Conservation (phyloP, 2,797 vertebrate species). For the Catamblyrhynchus diadema region DNA sequence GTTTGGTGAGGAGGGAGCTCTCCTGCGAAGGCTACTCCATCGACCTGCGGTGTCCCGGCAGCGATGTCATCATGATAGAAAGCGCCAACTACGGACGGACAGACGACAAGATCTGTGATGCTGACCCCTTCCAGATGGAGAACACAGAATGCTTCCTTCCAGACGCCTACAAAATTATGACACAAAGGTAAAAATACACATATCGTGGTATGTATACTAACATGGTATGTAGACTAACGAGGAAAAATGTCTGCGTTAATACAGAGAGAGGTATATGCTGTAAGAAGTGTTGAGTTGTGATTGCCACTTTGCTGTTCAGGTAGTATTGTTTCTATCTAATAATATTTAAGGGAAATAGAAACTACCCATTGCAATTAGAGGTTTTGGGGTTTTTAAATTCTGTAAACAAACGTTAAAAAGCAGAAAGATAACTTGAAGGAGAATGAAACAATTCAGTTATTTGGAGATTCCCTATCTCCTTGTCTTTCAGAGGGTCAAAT, state of each 20-base stretch:
- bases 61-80: slow-evolving; percentile 99
- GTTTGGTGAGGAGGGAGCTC: slow-evolving; percentile 94
- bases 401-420: not conserved
- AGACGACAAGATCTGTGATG: slow-evolving; percentile 98
- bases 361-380: not conserved
- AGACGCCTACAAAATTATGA: slow-evolving; percentile 99
- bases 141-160: slow-evolving; percentile 99
- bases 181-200: slow-evolving; percentile 86
- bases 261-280: not conserved
- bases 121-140: slow-evolving; percentile 99
- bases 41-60: slow-evolving; percentile 96
- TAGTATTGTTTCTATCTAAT: not conserved
- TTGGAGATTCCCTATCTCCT: not conserved
- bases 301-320: not conserved
- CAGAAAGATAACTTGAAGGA: not conserved
- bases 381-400: fast-evolving
- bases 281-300: not conserved
- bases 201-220: not conserved
- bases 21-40: slow-evolving; percentile 99
- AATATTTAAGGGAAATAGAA: not conserved
- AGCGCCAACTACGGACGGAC: slow-evolving; percentile 98
- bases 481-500: not conserved
- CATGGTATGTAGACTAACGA: not conserved
- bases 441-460: not conserved
- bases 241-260: not conserved